phyloP scores from a whole-genome alignment of 1,140 invertebrate species.

The Drosophila eugracilis region DNA sequence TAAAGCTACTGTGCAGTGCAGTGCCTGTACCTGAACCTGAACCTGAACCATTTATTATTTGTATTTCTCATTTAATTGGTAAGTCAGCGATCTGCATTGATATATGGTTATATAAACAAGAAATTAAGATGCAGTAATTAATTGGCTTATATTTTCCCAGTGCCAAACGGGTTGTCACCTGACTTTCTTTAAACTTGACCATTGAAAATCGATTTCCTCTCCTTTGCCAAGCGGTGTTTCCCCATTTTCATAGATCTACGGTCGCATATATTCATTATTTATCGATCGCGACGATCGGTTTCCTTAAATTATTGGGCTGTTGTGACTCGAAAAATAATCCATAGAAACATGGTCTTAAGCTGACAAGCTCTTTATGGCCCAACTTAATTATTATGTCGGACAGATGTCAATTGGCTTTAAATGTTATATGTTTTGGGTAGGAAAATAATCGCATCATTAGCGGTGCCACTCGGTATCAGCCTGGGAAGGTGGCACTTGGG shows the following conservation, averaged over 20 bases:
- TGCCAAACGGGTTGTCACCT: slow-evolving; percentile 30
- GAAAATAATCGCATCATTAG: slow-evolving; percentile 17
- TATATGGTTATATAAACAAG: slow-evolving; percentile 10
- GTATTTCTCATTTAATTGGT: slow-evolving; percentile 6
- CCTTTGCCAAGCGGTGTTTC: background rate
- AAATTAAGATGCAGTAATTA: slow-evolving; percentile 19
- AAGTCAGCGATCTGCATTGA: background rate
- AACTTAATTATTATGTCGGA: slow-evolving; percentile 28
- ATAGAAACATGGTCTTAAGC: slow-evolving; percentile 14
- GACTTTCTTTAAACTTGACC: slow-evolving; percentile 32
- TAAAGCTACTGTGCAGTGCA: slow-evolving; percentile 7
- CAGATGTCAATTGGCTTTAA: slow-evolving; percentile 29
- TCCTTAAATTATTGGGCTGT: slow-evolving; percentile 4
- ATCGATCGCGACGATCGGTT: slow-evolving; percentile 1
- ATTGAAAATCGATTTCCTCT: slow-evolving; percentile 30
- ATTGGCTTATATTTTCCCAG: slow-evolving; percentile 37
- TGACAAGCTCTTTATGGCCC: slow-evolving; percentile 24
- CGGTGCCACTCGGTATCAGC: slow-evolving; percentile 27
- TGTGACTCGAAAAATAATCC: slow-evolving; percentile 13
- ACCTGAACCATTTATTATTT: slow-evolving; percentile 7
- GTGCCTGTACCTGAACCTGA: no score
- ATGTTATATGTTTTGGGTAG: slow-evolving; percentile 28
- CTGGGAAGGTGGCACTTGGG: background rate
- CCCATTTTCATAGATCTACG: slow-evolving; percentile 24
- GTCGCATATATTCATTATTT: slow-evolving; percentile 45